phyloP scores from a whole-genome alignment of 2,888 invertebrate genomes.

The Leptarthrus brevirostris region DNA sequence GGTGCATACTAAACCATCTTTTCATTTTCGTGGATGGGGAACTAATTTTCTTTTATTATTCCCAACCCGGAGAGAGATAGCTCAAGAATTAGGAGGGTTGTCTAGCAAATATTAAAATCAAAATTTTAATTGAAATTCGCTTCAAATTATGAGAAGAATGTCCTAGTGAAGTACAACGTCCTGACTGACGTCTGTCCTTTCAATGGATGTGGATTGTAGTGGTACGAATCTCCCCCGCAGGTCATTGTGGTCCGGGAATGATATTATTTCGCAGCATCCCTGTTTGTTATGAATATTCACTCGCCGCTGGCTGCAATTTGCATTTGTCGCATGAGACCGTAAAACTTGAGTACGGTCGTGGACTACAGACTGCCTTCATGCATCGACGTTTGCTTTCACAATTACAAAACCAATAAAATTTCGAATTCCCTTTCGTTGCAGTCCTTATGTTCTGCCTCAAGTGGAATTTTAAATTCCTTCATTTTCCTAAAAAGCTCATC shows the following conservation, averaged over 20 bases:
- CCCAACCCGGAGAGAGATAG: no score
- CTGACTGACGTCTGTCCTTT: background rate
- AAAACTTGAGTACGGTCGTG: background rate
- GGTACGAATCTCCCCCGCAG: background rate
- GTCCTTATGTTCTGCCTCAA: background rate
- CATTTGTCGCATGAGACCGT: constrained; percentile 1
- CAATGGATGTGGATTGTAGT: background rate
- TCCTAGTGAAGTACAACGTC: background rate
- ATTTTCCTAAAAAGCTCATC: constrained; percentile 12
- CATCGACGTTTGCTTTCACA: background rate
- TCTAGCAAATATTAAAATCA: constrained; percentile 9
- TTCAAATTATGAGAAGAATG: background rate
- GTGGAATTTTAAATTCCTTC: constrained; percentile 30
- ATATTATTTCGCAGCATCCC: no score
- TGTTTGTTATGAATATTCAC: background rate
- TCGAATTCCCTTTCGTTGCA: background rate
- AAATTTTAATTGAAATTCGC: constrained; percentile 34
- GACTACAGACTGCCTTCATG: no score
- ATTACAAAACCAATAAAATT: constrained; percentile 23
- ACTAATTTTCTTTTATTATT: constrained; percentile 9
- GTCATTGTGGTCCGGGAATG: background rate
- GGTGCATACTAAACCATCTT: background rate
- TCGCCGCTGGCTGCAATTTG: background rate
- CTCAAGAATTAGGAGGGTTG: background rate
- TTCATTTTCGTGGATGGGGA: background rate